phyloP scores from a whole-genome alignment of 2,797 vertebrate genomes.

The Gallirallus australis region DNA sequence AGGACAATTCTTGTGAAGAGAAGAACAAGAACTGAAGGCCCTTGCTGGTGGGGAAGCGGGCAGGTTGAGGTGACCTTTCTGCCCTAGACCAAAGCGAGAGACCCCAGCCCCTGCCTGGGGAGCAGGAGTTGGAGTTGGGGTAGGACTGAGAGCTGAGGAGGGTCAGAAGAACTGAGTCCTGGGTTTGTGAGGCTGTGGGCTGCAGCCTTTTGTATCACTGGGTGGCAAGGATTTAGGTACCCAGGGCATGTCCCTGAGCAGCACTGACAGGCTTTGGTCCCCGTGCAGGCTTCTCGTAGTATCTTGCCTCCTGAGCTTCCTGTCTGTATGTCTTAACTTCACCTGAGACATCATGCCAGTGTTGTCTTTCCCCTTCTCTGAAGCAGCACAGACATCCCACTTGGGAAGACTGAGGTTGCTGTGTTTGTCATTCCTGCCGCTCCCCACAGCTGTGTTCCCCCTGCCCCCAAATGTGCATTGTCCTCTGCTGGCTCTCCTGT shows the following conservation, averaged over 20 bases:
- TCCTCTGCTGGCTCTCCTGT: background rate
- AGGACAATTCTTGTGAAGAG: background rate
- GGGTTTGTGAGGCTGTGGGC: background rate
- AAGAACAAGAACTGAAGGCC: background rate
- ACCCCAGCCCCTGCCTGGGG: background rate
- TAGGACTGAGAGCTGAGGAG: background rate
- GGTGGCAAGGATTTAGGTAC: background rate
- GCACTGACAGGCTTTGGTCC: background rate
- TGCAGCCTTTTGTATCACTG: background rate
- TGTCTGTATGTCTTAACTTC: background rate
- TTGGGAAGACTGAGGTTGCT: background rate
- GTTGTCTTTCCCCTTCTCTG: background rate
- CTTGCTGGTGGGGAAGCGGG: background rate
- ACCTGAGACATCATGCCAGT: background rate
- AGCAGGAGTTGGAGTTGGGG: background rate
- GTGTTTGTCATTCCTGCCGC: background rate
- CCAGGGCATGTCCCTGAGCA: background rate
- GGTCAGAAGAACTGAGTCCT: too few species aligned
- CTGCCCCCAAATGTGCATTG: background rate
- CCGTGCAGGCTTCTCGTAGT: background rate
- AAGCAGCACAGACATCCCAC: background rate
- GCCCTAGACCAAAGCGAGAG: background rate
- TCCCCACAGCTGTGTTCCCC: background rate
- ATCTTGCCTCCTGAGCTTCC: background rate
- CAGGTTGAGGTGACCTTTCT: background rate